These are phyloP conservation scores for Clinocottus analis DNA, from an alignment of 2,113 vertebrate species.

Conservation along the genomic window DNA sequence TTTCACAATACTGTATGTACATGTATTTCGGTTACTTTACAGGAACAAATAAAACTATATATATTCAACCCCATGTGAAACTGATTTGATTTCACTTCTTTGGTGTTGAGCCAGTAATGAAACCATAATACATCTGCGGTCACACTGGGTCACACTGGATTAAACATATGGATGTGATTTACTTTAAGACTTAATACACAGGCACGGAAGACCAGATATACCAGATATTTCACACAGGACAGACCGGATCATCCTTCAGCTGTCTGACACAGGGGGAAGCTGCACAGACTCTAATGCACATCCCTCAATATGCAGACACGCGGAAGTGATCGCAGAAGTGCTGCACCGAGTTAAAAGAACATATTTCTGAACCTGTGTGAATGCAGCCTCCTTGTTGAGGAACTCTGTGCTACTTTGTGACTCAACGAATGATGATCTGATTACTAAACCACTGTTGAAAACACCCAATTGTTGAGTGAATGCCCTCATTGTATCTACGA, in stretches of 20 bases:
- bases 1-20: conserved; percentile 80
- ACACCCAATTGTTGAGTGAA: conserved; percentile 19
- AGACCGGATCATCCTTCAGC: conserved; percentile 21
- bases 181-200: conserved; percentile 54
- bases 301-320: conserved; percentile 11
- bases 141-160: conserved; percentile 70
- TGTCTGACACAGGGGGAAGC: conserved; percentile 23
- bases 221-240: conserved; percentile 42
- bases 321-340: conserved; percentile 22
- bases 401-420: conserved; percentile 43
- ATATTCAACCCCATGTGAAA: conserved; percentile 62
- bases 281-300: neutral
- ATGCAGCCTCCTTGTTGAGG: conserved; percentile 20
- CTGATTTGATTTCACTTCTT: conserved; percentile 67
- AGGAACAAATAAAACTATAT: conserved; percentile 56
- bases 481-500: conserved; percentile 9
- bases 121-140: conserved; percentile 60
- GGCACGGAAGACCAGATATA: conserved; percentile 71
- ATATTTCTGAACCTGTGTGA: conserved; percentile 24
- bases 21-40: conserved; percentile 73
- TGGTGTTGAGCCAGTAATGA: conserved; percentile 61
- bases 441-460: conserved; percentile 27
- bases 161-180: conserved; percentile 52
- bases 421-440: conserved; percentile 20
- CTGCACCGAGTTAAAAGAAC: conserved; percentile 11